Evolutionary conservation across 2,113 vertebrate species (phyloP).

Genomic region (Bothrops jararaca): DNA sequence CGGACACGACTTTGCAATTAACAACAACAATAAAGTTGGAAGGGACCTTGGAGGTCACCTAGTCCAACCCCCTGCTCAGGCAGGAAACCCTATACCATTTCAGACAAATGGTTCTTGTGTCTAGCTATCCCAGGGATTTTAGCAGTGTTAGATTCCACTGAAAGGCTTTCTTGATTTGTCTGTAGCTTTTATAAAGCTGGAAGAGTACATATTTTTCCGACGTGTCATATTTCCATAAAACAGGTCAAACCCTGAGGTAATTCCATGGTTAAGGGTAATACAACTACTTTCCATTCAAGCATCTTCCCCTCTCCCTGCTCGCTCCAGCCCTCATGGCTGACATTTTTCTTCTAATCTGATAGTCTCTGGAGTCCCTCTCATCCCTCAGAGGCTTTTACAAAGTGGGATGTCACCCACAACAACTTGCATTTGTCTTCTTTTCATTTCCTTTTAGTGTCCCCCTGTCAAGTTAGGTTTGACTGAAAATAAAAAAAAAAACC

Average conservation of each 20-base stretch:
- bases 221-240: background rate
- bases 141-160: background rate
- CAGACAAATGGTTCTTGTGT: background rate
- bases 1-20: too few species aligned
- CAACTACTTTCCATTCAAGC: background rate
- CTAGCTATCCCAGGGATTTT: background rate
- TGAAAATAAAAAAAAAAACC: background rate
- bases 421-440: conserved; percentile 9
- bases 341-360: background rate
- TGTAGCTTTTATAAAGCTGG: background rate
- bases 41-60: too few species aligned
- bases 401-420: background rate
- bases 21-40: too few species aligned
- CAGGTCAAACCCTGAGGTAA: background rate
- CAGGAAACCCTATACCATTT: too few species aligned
- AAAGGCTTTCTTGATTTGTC: background rate
- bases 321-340: background rate
- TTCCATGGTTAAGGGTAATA: background rate
- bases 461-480: conserved; percentile 11
- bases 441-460: conserved; percentile 18
- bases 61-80: too few species aligned
- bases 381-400: background rate
- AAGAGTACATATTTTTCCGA: background rate
- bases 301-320: background rate
- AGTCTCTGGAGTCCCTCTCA: background rate